phyloP scores from a whole-genome alignment of 2,888 invertebrate genomes.

The Campaea margaritaria region DNA sequence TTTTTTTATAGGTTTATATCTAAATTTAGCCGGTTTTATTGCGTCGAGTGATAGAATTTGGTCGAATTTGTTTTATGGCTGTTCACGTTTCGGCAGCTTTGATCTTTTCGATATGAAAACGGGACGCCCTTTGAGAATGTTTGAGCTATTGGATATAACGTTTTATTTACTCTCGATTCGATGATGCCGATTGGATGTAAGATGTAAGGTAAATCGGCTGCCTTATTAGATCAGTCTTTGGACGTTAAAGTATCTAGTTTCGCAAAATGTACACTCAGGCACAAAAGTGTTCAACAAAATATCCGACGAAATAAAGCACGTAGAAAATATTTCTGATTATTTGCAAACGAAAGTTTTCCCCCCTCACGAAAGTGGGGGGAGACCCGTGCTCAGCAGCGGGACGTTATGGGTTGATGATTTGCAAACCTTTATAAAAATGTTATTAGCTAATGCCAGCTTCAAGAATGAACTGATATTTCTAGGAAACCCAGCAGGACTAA shows the following conservation, averaged over 20 bases:
- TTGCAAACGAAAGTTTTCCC: no score
- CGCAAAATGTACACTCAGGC: no score
- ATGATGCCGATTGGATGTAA: conserved; percentile 12
- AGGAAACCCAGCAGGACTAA: no score
- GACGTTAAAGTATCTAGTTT: background rate
- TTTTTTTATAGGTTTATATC: conserved; percentile 40
- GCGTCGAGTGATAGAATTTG: conserved; percentile 30
- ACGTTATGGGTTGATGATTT: no score
- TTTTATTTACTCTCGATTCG: conserved; percentile 14
- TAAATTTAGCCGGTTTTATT: conserved; percentile 40
- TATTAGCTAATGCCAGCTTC: no score
- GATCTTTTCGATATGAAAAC: conserved; percentile 17
- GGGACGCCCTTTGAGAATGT: conserved; percentile 12
- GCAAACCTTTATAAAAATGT: no score
- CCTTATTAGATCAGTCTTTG: background rate
- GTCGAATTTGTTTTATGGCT: conserved; percentile 37
- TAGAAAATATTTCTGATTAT: no score
- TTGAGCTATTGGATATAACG: conserved; percentile 14
- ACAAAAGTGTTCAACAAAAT: no score
- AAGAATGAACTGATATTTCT: no score
- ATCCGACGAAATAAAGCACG: no score
- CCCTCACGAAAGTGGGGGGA: no score
- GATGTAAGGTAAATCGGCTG: conserved; percentile 2
- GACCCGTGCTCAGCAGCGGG: no score
- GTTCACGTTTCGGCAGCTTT: conserved; percentile 6